Percentiles rank a stretch among this genome's conserved stretches.
These are phyloP conservation scores for Hypocryptadius cinnamomeus DNA, from an alignment of 2,113 vertebrate genomes.

Conservation along the genomic window DNA sequence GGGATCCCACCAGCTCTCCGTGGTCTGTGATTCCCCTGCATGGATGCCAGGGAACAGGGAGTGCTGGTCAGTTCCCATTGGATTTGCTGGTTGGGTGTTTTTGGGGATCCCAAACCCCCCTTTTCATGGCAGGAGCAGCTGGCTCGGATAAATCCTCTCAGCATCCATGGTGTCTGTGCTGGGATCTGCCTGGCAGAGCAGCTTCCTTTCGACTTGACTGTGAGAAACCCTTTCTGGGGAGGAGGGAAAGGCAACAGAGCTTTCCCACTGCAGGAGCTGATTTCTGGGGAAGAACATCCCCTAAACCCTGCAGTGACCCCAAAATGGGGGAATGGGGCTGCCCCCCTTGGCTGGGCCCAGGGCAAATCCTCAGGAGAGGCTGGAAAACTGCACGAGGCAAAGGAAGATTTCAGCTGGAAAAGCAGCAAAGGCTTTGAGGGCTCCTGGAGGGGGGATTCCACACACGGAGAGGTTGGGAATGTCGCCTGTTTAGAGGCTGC, in stretches of 20 bases:
- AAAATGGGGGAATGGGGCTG: not conserved
- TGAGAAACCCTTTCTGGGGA: not conserved
- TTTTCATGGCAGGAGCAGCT: fast-evolving
- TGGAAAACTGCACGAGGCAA: not conserved
- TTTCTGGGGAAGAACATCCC: not conserved
- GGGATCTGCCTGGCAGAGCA: not conserved
- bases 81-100: not conserved
- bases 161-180: fast-evolving
- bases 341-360: fast-evolving
- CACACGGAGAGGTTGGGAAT: fast-evolving
- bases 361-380: not conserved
- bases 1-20: fast-evolving
- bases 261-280: not conserved
- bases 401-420: not conserved
- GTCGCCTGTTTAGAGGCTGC: not conserved
- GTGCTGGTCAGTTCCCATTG: fast-evolving
- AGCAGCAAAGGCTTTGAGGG: not conserved
- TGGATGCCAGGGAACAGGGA: fast-evolving
- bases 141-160: not conserved
- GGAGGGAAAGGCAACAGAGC: fast-evolving
- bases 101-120: not conserved
- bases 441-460: not conserved
- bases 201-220: fast-evolving
- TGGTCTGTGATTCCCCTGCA: fast-evolving
- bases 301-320: not conserved